phyloP scores from a whole-genome alignment of 2,888 invertebrate genomes.

The Volucella inflata region DNA sequence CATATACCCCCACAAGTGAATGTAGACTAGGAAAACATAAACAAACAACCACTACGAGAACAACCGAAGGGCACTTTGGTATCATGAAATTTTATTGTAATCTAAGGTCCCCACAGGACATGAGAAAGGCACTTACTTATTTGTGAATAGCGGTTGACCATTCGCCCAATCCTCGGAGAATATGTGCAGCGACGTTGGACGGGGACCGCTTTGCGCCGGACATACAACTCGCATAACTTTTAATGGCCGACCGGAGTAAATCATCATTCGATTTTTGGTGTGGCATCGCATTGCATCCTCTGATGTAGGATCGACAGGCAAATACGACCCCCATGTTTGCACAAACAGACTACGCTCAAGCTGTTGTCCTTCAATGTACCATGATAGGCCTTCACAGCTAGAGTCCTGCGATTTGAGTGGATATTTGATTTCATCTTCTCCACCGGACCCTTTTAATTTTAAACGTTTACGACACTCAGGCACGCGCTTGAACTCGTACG shows the following conservation, averaged over 20 bases:
- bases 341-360: constrained; percentile 92
- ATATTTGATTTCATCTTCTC: constrained; percentile 87
- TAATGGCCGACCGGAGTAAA: constrained; percentile 90
- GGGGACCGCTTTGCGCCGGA: constrained; percentile 88
- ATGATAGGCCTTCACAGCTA: constrained; percentile 85
- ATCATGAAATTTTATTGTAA: constrained; percentile 70
- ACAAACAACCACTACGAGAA: constrained; percentile 28
- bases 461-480: constrained; percentile 88
- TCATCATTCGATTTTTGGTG: constrained; percentile 90
- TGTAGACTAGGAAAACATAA: constrained; percentile 27
- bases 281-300: constrained; percentile 89
- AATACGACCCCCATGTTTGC: constrained; percentile 92
- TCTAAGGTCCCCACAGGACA: constrained; percentile 62
- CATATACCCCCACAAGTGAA: neutral
- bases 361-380: constrained; percentile 91
- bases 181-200: constrained; percentile 89
- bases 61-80: constrained; percentile 38
- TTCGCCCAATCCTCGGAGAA: constrained; percentile 91
- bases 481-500: constrained; percentile 87
- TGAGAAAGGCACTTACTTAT: constrained; percentile 81
- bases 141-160: constrained; percentile 82
- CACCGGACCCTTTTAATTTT: constrained; percentile 87
- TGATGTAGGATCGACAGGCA: constrained; percentile 87
- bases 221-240: constrained; percentile 87
- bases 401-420: constrained; percentile 86